phyloP scores from a whole-genome alignment of 1,140 invertebrate species.

The Ceratina calcarata region DNA sequence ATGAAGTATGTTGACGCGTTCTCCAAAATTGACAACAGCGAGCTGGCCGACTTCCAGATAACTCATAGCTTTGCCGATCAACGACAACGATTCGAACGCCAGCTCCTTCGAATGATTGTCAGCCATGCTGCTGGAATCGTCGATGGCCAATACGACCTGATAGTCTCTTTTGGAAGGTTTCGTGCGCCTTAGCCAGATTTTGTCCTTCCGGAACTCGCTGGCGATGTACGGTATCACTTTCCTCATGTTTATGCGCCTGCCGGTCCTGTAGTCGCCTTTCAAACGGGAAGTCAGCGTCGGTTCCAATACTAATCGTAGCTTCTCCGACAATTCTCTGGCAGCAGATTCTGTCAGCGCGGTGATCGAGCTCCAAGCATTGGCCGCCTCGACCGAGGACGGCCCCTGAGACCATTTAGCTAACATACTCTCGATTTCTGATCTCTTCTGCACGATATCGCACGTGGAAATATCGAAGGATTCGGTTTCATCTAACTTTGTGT shows the following conservation, averaged over 20 bases:
- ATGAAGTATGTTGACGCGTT: constrained; percentile 90
- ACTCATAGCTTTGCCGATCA: constrained; percentile 95
- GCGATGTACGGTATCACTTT: constrained; percentile 99
- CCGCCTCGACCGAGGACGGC: constrained; percentile 80
- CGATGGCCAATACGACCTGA: constrained; percentile 97
- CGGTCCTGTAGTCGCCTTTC: constrained; percentile 97
- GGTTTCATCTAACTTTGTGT: constrained; percentile 77
- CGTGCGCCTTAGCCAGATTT: constrained; percentile 98
- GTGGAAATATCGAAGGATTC: constrained; percentile 52
- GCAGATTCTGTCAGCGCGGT: constrained; percentile 84
- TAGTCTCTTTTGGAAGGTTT: constrained; percentile 98
- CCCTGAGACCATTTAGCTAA: constrained; percentile 80
- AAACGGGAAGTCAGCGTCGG: constrained; percentile 95
- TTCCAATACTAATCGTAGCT: constrained; percentile 95
- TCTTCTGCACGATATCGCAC: constrained; percentile 59
- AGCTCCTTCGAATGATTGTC: constrained; percentile 94
- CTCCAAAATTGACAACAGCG: constrained; percentile 95
- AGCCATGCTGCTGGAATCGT: constrained; percentile 97
- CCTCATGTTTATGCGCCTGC: constrained; percentile 98
- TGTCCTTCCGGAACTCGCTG: constrained; percentile 98
- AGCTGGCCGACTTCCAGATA: constrained; percentile 96
- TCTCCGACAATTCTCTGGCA: constrained; percentile 95
- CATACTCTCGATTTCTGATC: constrained; percentile 81
- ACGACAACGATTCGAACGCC: constrained; percentile 95
- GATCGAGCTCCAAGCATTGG: constrained; percentile 82